phyloP scores from a whole-genome alignment of 2,888 invertebrate species.

The Himalopsyche japonica region DNA sequence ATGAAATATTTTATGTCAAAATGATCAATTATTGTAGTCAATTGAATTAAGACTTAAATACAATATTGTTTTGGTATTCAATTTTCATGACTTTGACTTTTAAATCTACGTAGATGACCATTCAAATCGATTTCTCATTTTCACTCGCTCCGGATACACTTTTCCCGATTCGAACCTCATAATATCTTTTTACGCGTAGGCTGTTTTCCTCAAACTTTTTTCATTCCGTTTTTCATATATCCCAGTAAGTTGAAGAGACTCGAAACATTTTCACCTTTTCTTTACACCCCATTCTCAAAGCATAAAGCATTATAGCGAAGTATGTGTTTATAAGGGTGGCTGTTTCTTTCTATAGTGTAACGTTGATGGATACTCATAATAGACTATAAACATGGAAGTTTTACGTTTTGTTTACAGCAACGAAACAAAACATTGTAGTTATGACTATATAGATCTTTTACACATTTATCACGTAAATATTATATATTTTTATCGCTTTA shows the following conservation, averaged over 20 bases:
- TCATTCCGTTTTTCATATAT: background rate
- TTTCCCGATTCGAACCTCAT: background rate
- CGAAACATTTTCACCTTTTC: background rate
- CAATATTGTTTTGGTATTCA: background rate
- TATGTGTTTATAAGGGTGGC: background rate
- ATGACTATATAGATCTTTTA: background rate
- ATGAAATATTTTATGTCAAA: no score
- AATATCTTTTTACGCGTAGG: background rate
- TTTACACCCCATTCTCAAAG: background rate
- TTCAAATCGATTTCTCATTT: background rate
- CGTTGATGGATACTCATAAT: background rate
- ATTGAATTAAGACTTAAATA: background rate
- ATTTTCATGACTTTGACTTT: background rate
- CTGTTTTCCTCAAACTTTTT: background rate
- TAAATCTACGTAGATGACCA: background rate
- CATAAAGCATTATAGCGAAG: background rate
- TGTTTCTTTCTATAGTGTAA: background rate
- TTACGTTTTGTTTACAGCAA: background rate
- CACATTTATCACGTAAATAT: background rate
- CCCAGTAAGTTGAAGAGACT: background rate
- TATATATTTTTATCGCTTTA: no score
- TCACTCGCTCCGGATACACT: background rate
- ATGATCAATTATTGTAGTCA: no score
- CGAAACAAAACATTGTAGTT: background rate
- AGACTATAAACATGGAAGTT: background rate